Conservation (phyloP, 2,113 vertebrate genomes). For the Nymphicus hollandicus region DNA sequence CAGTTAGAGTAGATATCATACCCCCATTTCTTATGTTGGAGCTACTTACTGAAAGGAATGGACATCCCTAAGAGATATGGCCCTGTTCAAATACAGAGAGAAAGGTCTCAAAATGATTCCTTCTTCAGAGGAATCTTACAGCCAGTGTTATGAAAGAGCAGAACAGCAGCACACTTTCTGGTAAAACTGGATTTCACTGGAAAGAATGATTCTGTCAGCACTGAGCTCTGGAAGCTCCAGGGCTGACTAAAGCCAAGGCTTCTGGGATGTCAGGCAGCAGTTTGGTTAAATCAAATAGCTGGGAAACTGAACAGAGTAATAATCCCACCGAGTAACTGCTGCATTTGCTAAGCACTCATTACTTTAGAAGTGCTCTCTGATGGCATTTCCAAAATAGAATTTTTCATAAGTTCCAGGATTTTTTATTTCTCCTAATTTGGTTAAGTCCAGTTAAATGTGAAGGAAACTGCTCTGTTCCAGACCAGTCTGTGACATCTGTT, state of each 20-base stretch:
- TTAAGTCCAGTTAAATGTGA: not conserved
- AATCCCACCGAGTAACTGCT: not conserved
- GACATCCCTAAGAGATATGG: fast-evolving
- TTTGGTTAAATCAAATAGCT: not conserved
- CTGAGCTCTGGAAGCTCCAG: not conserved
- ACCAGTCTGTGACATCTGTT: not conserved
- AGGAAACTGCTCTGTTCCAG: not conserved
- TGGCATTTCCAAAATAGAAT: not conserved
- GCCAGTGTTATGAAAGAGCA: not conserved
- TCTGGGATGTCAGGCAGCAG: not conserved
- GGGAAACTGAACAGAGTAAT: not conserved
- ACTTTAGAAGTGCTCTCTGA: not conserved
- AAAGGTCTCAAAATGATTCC: not conserved
- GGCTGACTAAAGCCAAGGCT: not conserved
- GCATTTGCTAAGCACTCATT: not conserved
- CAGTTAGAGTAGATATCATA: not conserved
- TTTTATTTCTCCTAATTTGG: not conserved
- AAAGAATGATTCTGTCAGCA: not conserved
- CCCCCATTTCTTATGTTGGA: not conserved
- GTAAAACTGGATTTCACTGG: not conserved
- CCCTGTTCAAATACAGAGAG: not conserved
- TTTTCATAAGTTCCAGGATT: not conserved
- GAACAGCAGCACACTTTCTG: not conserved
- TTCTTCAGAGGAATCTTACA: not conserved
- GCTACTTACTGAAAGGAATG: not conserved